Evolutionary conservation across 2,113 vertebrate species (phyloP), one percentile per base, ranked within the genome.

Genomic region (Nesoenas mayeri): DNA sequence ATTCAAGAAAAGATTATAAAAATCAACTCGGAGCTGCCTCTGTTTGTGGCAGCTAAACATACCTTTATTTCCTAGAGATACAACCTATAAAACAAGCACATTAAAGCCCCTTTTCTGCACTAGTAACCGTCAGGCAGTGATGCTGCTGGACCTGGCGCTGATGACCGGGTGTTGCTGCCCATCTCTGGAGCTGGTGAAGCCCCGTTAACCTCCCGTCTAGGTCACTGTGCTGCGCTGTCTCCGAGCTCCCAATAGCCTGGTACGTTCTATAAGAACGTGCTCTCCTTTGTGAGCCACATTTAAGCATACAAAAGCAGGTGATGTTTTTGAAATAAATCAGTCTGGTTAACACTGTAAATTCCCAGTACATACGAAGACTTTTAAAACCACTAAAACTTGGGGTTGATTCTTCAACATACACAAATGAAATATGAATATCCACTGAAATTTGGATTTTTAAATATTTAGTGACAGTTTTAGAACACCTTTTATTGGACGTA

Each of bases 1-100:
- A 98, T 98, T 98, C 98, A 98, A 91, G 66, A 87, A 70, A 91
- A 98, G 98, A 98, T 98, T 98, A 98, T 97, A 97, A 98, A 98
- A 98, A 98, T 96, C 98, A 98, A 98, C 98, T 97, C 89, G 16
- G 93, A 95, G 97, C 97, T 95, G 97, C 96, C 97, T 96, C 91
- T 79, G 92, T 94, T 97, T 96, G 95, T 93, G 96, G 97, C 97
- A 25, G 91, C 97, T 97, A 96, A 97, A 96, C 97, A 98, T 96
- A 97, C 97, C 97, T 97, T 96, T 96, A 95, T 97, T 97, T 97
- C 97, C 96, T 97, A 96, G 96, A 97, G 98, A 97, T 97, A 97
- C 96, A 97, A 94, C 97, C 73, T 84, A 92, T 61, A 96, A 93
- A 95, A 79, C 94, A 95, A 96, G 95, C 94, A 94, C 94, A 97